phyloP scores from a whole-genome alignment of 2,113 vertebrate genomes.

The Rafetus swinhoei region DNA sequence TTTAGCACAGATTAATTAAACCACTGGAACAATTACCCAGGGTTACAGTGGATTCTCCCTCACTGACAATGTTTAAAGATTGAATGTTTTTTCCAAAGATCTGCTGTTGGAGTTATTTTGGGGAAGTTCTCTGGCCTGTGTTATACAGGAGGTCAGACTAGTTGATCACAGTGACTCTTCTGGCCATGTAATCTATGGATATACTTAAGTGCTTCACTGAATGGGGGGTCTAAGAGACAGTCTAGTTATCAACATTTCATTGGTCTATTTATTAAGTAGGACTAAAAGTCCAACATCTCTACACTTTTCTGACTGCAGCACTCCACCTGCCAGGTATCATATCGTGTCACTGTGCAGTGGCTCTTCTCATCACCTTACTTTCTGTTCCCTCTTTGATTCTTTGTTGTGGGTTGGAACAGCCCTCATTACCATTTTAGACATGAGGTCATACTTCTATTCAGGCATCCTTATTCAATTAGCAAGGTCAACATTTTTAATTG shows the following conservation, averaged over 20 bases:
- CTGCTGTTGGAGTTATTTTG: background rate
- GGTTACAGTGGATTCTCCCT: background rate
- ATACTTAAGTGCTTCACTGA: background rate
- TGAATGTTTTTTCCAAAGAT: background rate
- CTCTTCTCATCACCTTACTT: constrained; percentile 36
- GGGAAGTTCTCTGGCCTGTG: background rate
- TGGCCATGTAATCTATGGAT: background rate
- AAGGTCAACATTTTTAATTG: constrained; percentile 67
- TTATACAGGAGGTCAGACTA: background rate
- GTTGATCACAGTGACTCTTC: background rate
- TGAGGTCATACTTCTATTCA: constrained; percentile 71
- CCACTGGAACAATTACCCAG: background rate
- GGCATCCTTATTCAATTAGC: constrained; percentile 66
- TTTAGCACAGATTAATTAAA: background rate
- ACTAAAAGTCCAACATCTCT: background rate
- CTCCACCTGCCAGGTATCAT: constrained; percentile 12
- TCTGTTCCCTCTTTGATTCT: constrained; percentile 21
- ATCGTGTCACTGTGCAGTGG: background rate
- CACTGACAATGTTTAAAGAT: background rate
- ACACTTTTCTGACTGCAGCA: accelerated
- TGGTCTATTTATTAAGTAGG: background rate
- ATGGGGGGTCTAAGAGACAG: accelerated
- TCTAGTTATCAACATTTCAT: background rate
- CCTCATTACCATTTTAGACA: constrained; percentile 73
- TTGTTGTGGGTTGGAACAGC: constrained; percentile 53